These are phyloP conservation scores for Micoletzkya japonica DNA, from an alignment of 2,888 invertebrate species.

Conservation along the genomic window DNA sequence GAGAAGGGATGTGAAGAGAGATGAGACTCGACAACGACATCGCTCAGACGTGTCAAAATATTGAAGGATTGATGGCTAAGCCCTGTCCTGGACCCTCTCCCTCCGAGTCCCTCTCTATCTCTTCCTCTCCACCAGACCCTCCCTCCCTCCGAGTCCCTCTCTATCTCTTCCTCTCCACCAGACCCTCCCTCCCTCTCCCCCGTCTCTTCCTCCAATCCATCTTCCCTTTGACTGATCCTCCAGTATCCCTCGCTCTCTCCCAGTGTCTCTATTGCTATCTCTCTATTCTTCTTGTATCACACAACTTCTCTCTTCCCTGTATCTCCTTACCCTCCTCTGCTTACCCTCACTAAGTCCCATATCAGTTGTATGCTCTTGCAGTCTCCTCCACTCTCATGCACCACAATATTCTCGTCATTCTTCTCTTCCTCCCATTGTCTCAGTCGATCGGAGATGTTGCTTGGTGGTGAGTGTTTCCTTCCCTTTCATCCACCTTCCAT, in stretches of 20 bases:
- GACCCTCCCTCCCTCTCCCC: conserved; percentile 10
- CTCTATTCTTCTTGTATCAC: background rate
- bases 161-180: background rate
- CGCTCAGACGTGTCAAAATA: conserved; percentile 1
- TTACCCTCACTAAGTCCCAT: background rate
- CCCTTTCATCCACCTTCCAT: conserved; percentile 2
- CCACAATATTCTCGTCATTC: background rate
- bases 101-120: background rate
- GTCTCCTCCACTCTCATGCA: background rate
- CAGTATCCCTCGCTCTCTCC: background rate
- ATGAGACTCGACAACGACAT: background rate
- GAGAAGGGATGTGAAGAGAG: background rate
- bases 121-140: conserved; percentile 5
- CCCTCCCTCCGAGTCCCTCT: background rate
- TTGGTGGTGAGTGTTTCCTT: conserved; percentile 20
- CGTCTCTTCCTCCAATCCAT: conserved; percentile 3
- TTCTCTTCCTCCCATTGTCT: background rate
- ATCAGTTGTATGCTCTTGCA: background rate
- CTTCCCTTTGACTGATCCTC: background rate
- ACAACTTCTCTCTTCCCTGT: background rate
- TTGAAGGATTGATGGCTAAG: conserved; percentile 6
- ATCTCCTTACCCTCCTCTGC: background rate
- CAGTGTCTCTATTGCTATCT: background rate
- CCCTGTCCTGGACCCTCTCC: background rate
- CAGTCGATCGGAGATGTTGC: conserved; percentile 5